Conservation (phyloP, 2,888 invertebrate species). For the Macaria notata region DNA sequence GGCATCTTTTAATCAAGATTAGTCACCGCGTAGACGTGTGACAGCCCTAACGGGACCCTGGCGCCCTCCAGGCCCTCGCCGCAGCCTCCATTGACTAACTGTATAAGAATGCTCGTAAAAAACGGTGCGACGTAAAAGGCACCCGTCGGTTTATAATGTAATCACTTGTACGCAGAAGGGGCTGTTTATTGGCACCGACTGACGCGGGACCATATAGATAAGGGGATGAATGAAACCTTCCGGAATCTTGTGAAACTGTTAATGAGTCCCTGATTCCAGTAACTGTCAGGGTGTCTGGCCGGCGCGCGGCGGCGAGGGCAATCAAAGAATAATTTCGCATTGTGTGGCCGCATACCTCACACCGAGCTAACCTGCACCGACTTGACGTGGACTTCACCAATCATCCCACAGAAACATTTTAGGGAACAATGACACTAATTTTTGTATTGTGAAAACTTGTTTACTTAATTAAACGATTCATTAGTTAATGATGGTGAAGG, state of each 20-base stretch:
- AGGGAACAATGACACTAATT: no score
- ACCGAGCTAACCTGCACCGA: not conserved
- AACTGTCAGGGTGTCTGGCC: slow-evolving; percentile 24
- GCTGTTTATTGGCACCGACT: slow-evolving; percentile 3
- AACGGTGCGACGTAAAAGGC: slow-evolving; percentile 16
- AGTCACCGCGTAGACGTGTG: not conserved
- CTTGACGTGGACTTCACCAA: not conserved
- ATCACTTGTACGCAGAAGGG: slow-evolving; percentile 25
- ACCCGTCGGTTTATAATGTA: slow-evolving; percentile 3
- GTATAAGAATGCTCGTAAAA: slow-evolving; percentile 34
- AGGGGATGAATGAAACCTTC: slow-evolving; percentile 28
- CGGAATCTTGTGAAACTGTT: slow-evolving; percentile 18
- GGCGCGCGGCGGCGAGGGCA: slow-evolving; percentile 2
- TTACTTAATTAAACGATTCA: no score
- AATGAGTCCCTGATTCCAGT: slow-evolving; percentile 13
- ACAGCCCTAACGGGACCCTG: not conserved
- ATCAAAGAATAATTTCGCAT: slow-evolving; percentile 11
- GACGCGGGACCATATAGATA: slow-evolving; percentile 10
- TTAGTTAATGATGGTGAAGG: no score
- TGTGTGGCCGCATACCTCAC: slow-evolving; percentile 19
- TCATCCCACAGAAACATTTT: no score
- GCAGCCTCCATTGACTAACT: slow-evolving; percentile 36
- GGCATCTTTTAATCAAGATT: not conserved
- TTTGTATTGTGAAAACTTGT: no score
- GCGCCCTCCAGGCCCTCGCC: no score